phyloP scores from a whole-genome alignment of 2,797 vertebrate genomes.

The Hemitrygon akajei region DNA sequence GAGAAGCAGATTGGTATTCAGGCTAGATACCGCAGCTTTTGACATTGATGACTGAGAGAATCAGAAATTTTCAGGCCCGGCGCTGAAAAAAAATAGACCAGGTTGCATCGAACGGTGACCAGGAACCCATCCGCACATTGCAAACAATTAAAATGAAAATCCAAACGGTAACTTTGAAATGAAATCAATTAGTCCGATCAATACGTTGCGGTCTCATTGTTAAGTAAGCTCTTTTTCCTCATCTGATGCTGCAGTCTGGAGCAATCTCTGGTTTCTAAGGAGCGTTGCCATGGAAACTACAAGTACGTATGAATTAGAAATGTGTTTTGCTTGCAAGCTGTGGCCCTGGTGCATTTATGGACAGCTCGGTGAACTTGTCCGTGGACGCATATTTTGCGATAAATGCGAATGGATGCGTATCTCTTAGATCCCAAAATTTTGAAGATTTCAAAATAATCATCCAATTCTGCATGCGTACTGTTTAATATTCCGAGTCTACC shows the following conservation, averaged over 20 bases:
- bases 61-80: neutral
- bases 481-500: neutral
- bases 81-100: neutral
- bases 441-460: neutral
- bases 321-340: neutral
- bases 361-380: neutral
- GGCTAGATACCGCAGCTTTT: constrained; percentile 1
- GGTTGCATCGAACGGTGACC: neutral
- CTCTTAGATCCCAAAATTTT: neutral
- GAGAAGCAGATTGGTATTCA: constrained; percentile 3
- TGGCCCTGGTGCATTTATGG: neutral
- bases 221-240: constrained; percentile 15
- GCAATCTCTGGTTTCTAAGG: constrained; percentile 33
- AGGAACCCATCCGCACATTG: neutral
- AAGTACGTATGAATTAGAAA: constrained; percentile 29
- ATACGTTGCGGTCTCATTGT: constrained; percentile 3
- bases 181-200: neutral
- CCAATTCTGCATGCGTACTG: neutral
- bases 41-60: constrained; percentile 11
- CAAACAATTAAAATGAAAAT: neutral
- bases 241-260: neutral
- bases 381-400: neutral
- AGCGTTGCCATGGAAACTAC: constrained; percentile 27
- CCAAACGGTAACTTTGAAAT: neutral
- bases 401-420: neutral